Percentiles rank a stretch among this genome's conserved stretches.
These are phyloP conservation scores for Tetranychus truncatus DNA, from an alignment of 2,888 invertebrate genomes.

Conservation along the genomic window DNA sequence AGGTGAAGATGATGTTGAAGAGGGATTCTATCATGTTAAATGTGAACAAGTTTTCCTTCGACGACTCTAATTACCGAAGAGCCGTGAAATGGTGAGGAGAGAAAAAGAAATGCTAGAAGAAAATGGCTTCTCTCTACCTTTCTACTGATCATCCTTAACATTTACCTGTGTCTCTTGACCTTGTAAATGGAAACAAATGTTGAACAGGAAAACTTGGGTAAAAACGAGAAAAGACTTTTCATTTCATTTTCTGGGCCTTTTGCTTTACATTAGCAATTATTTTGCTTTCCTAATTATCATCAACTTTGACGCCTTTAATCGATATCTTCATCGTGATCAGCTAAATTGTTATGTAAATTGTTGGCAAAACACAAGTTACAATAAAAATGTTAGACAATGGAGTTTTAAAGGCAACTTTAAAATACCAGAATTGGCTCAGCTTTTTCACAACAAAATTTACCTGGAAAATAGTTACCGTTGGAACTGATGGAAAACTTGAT, in stretches of 20 bases:
- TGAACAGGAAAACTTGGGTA: neutral
- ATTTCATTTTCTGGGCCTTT: neutral
- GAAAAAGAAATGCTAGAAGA: neutral
- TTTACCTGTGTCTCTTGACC: neutral
- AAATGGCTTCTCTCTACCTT: neutral
- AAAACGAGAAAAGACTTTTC: neutral
- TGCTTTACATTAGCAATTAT: too few relatives aligned
- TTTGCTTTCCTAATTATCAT: too few relatives aligned
- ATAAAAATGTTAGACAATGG: too few relatives aligned
- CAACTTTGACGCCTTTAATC: too few relatives aligned
- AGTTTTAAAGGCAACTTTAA: too few relatives aligned
- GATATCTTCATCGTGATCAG: too few relatives aligned
- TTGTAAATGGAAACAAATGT: neutral
- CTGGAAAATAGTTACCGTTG: too few relatives aligned
- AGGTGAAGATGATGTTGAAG: neutral
- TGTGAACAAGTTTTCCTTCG: neutral
- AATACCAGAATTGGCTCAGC: too few relatives aligned
- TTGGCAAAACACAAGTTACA: too few relatives aligned
- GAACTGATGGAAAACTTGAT: too few relatives aligned
- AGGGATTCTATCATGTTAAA: neutral
- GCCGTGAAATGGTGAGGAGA: neutral
- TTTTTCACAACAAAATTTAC: too few relatives aligned
- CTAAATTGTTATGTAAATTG: too few relatives aligned
- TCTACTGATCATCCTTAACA: neutral
- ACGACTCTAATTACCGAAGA: neutral